Conservation (phyloP, 2,113 vertebrate genomes). For the Probosciger aterrimus region DNA sequence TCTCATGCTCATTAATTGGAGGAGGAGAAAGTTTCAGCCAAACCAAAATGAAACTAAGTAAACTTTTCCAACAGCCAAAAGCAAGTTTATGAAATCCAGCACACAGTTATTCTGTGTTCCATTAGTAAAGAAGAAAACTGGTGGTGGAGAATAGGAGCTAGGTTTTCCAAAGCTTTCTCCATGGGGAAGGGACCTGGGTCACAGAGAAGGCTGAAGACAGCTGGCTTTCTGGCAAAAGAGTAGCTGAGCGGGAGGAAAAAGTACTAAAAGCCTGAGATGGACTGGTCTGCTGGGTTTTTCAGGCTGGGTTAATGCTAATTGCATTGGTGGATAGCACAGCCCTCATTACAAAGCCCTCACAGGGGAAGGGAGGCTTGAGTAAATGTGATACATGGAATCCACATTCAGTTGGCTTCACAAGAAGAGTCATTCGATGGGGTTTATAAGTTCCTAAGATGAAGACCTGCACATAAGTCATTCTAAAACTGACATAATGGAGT, state of each 20-base stretch:
- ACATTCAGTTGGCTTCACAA: not conserved
- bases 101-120: not conserved
- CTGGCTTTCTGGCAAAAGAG: conserved; percentile 17
- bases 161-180: conserved; percentile 42
- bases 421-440: not conserved
- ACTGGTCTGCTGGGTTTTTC: not conserved
- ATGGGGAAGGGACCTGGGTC: not conserved
- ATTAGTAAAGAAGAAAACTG: not conserved
- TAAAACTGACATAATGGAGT: not conserved
- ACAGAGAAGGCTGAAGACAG: not conserved
- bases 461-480: not conserved
- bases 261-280: not conserved
- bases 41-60: conserved; percentile 49
- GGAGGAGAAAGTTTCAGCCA: not conserved
- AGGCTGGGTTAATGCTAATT: not conserved
- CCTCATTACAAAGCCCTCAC: not conserved
- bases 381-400: not conserved
- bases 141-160: not conserved
- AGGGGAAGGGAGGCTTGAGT: not conserved
- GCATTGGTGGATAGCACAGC: not conserved
- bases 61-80: conserved; percentile 45
- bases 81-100: not conserved
- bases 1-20: not conserved
- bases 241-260: not conserved
- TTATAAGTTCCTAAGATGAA: not conserved